Percentiles rank a stretch among this genome's conserved stretches.
These are phyloP conservation scores for Dolichallabes microphthalmus DNA, from an alignment of 2,113 vertebrate species.

Conservation along the genomic window DNA sequence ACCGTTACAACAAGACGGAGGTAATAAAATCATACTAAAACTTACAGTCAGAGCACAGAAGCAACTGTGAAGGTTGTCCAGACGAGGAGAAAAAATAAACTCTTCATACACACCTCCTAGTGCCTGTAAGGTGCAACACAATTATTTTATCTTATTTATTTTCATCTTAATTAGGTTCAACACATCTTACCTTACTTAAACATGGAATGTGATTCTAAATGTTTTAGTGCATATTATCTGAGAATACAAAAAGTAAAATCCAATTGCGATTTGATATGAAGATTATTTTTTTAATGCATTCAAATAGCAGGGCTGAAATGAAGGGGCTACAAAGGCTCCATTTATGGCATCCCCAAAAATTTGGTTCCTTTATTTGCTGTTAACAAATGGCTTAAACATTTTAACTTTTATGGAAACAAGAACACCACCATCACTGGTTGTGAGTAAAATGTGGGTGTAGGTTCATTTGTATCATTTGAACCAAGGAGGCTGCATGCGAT, in stretches of 20 bases:
- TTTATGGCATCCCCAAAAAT: background rate
- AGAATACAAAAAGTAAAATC: background rate
- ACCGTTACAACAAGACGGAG: background rate
- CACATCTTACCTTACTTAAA: background rate
- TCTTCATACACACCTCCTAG: constrained; percentile 89
- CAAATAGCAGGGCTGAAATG: background rate
- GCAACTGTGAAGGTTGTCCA: constrained; percentile 98
- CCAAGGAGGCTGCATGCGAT: background rate
- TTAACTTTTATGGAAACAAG: background rate
- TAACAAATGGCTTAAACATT: background rate
- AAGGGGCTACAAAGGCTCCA: background rate
- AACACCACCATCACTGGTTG: background rate
- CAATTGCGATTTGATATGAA: background rate
- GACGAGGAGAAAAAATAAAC: constrained; percentile 92
- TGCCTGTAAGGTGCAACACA: constrained; percentile 65
- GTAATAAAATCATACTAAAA: background rate
- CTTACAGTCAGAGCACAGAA: constrained; percentile 93
- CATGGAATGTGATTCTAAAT: background rate
- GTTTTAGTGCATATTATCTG: background rate
- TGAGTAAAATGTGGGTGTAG: background rate
- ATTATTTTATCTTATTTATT: background rate
- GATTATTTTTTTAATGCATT: background rate
- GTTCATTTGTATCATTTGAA: background rate
- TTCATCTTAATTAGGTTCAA: background rate
- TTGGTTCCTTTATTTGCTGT: background rate